Percentiles rank a stretch among this genome's conserved stretches.
Conservation (phyloP, 2,888 invertebrate genomes). For the Halocaridina rubra region DNA sequence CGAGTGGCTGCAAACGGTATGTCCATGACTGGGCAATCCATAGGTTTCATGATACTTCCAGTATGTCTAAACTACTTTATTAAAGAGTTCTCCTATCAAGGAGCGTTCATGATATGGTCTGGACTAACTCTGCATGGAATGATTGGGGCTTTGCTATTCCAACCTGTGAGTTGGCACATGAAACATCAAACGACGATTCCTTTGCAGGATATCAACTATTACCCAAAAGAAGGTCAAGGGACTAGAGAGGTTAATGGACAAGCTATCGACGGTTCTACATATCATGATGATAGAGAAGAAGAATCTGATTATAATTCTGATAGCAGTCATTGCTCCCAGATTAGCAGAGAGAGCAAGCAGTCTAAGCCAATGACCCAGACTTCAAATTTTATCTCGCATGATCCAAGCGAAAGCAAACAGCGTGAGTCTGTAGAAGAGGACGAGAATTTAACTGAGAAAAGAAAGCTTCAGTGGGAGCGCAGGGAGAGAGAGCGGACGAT, state of each 20-base stretch:
- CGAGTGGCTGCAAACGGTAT: constrained; percentile 40
- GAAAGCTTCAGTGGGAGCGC: no score
- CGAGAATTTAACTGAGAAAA: no score
- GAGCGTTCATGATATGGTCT: constrained; percentile 41
- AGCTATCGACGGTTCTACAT: neutral
- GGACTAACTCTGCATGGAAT: constrained; percentile 26
- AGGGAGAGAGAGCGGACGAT: no score
- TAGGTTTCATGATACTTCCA: constrained; percentile 28
- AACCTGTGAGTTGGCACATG: constrained; percentile 40
- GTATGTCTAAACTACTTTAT: neutral
- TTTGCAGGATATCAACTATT: neutral
- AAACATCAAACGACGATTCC: neutral
- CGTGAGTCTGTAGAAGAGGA: no score
- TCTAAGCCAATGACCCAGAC: no score
- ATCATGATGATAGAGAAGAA: neutral
- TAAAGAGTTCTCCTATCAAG: neutral
- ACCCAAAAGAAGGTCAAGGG: neutral
- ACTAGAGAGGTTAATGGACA: neutral
- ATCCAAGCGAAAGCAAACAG: no score
- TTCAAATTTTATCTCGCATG: no score
- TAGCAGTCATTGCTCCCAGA: no score
- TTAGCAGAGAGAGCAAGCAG: no score
- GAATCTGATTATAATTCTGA: neutral
- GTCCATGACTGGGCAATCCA: constrained; percentile 20
- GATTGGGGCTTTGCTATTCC: constrained; percentile 26